phyloP scores from a whole-genome alignment of 2,797 vertebrate species.

The Amblyraja radiata region DNA sequence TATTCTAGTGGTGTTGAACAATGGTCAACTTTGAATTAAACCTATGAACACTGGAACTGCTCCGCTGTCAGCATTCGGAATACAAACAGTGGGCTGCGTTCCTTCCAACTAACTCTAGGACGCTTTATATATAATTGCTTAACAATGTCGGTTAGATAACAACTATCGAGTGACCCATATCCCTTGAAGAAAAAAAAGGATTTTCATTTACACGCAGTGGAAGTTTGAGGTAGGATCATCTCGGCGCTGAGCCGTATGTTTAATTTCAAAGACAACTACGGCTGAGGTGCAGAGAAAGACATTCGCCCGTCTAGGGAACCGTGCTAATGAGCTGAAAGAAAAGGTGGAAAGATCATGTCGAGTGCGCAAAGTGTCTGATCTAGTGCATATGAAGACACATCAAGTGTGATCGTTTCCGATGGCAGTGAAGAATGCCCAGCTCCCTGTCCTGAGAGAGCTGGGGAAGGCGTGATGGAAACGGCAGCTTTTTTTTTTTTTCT shows the following conservation, averaged over 20 bases:
- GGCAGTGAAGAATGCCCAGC: not conserved
- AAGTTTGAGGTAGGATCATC: not conserved
- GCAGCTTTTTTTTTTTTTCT: not conserved
- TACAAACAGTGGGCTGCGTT: not conserved
- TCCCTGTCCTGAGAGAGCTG: not conserved
- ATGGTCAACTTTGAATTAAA: not conserved
- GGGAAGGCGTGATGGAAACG: not conserved
- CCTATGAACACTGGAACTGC: not conserved
- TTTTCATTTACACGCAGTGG: not conserved
- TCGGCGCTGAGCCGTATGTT: not conserved
- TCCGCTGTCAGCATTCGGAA: not conserved
- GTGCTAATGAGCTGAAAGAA: not conserved
- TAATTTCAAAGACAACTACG: not conserved
- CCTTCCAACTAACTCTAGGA: not conserved
- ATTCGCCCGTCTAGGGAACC: not conserved
- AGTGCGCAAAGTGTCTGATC: not conserved
- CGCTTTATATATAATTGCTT: not conserved
- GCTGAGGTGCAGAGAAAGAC: not conserved
- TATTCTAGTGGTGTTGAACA: not conserved
- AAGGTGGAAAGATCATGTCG: not conserved
- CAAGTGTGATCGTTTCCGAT: slow-evolving; percentile 6
- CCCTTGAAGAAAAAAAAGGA: not conserved
- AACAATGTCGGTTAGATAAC: not conserved
- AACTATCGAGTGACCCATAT: not conserved
- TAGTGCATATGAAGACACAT: not conserved